A percentile compares a stretch with the other conserved stretches of the same genome.
phyloP scores from a whole-genome alignment of 2,888 invertebrate species.

The Empis stercorea region DNA sequence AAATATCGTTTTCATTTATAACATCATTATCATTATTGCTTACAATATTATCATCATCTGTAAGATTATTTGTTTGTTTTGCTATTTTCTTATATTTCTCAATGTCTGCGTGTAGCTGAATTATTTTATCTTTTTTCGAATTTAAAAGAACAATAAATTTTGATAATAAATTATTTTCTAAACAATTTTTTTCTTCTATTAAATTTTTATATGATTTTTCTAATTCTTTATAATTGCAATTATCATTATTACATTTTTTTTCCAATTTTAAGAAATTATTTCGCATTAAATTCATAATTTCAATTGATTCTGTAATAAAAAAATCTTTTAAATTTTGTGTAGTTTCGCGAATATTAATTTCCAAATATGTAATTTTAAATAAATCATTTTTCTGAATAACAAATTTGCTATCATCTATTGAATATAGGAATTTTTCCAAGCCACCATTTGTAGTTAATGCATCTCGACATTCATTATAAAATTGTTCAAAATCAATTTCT shows the following conservation, averaged over 20 bases:
- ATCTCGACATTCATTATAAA: slow-evolving; percentile 3
- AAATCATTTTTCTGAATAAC: slow-evolving; percentile 4
- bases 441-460: slow-evolving; percentile 6
- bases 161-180: slow-evolving; percentile 6
- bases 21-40: too few relatives aligned
- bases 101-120: slow-evolving; percentile 3
- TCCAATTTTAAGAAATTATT: neutral
- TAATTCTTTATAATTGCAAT: slow-evolving; percentile 4
- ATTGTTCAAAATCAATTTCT: slow-evolving; percentile 4
- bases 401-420: slow-evolving; percentile 5
- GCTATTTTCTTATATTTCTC: neutral
- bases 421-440: slow-evolving; percentile 1
- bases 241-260: slow-evolving; percentile 1
- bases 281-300: neutral
- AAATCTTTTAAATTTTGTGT: neutral
- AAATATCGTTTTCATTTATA: too few relatives aligned
- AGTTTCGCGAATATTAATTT: neutral
- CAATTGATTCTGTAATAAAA: neutral
- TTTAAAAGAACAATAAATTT: slow-evolving; percentile 10
- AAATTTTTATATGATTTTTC: slow-evolving; percentile 2
- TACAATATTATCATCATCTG: too few relatives aligned
- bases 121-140: slow-evolving; percentile 11
- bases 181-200: neutral
- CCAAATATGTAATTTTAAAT: slow-evolving; percentile 3
- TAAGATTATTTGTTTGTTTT: neutral